Evolutionary conservation across 2,797 vertebrate genomes (phyloP), one percentile per base, ranked within the genome.

Genomic region (Cyprinella venusta): DNA sequence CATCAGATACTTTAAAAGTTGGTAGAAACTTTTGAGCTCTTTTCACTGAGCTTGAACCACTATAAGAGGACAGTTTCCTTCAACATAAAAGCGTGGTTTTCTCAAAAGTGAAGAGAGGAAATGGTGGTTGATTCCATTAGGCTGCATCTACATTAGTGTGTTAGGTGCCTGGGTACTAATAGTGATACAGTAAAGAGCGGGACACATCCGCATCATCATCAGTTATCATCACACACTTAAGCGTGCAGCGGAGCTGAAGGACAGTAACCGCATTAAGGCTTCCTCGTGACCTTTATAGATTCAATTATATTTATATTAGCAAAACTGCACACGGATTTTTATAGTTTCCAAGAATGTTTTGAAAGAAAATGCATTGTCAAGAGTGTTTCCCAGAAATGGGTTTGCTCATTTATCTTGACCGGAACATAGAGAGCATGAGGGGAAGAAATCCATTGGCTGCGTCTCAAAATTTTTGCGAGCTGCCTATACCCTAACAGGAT

Each of bases 221-320:
- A n/a, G 33, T 56, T 75, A 56, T 59, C 45, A 67, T 67, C 45
- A 68, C 10, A 67, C 77, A 68, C 64, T 70, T 59, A 56, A 56
- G 65, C 50, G 48, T 70, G 65, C 50, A 26, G 18, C 9, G 10
- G 40, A 69, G 48, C 45, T 40, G 33, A 38, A 79, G 7, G 15
- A 67, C 30, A 15, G n/a, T 12, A 54, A 79, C n/a, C 12, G 1
- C 15, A 56, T 79, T 69, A 69, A 18, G 8, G 30, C 63, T 68
- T 48, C 77, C 45, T 68, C 48, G 0, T 38, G 64, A 50, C 65
- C 64, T 54, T 79, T 8, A 68, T 24, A 79, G 77, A 78, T 52
- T 24, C 19, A 18, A 18, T 79, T 38, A 65, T 67, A n/a, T 50
- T 67, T 30, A 67, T 79, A 65, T 79, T 79, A 50, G 61, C 42